These are phyloP conservation scores for Thamnophis sirtalis DNA, from an alignment of 2,113 vertebrate genomes.

Conservation along the genomic window DNA sequence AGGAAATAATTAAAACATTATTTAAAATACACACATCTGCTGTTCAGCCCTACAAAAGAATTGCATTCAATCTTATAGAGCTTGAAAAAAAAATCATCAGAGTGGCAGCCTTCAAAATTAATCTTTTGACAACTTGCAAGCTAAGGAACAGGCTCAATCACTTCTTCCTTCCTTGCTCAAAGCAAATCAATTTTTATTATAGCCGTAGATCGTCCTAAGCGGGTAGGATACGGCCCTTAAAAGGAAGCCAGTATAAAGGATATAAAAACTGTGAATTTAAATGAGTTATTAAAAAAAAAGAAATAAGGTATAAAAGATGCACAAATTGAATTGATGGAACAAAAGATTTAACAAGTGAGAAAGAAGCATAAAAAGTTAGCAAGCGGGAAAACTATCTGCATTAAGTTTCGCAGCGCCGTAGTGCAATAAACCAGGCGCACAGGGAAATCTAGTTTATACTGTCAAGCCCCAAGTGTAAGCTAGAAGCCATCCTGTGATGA, in stretches of 20 bases:
- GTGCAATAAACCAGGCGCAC: background rate
- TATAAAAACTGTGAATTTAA: background rate
- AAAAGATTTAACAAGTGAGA: background rate
- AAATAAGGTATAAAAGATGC: background rate
- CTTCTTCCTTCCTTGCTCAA: background rate
- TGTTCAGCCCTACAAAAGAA: background rate
- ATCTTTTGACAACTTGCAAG: background rate
- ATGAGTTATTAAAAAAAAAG: background rate
- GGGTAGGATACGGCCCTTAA: background rate
- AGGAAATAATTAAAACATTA: background rate
- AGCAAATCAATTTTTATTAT: background rate
- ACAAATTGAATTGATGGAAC: background rate
- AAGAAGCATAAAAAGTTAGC: background rate
- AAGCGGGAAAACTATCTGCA: background rate
- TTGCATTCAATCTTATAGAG: background rate
- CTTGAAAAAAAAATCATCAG: background rate
- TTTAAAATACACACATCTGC: background rate
- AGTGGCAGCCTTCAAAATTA: background rate
- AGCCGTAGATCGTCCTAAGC: background rate
- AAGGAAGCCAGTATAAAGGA: background rate
- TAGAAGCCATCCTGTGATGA: background rate
- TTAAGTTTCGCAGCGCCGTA: background rate
- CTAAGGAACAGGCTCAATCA: background rate
- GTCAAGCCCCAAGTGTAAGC: background rate
- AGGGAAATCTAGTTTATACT: background rate